phyloP scores from a whole-genome alignment of 2,888 invertebrate species.

The Pachymerium ferrugineum region DNA sequence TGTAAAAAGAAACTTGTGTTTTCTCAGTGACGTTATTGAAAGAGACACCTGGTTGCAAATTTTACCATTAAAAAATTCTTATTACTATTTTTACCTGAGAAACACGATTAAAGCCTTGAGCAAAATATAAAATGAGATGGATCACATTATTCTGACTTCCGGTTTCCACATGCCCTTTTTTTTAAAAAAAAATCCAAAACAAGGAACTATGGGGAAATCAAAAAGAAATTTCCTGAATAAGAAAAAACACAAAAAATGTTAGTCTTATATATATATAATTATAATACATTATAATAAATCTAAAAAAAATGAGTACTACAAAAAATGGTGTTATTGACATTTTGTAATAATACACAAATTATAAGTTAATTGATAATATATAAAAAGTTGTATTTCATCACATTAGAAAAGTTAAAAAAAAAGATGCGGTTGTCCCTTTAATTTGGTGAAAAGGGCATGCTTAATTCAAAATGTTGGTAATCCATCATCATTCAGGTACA shows the following conservation, averaged over 20 bases:
- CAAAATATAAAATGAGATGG: slow-evolving; percentile 31
- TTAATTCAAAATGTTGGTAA: neutral
- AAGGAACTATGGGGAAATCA: neutral
- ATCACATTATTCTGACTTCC: slow-evolving; percentile 23
- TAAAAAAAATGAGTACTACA: too few species aligned
- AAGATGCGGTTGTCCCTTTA: neutral
- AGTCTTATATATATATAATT: too few species aligned
- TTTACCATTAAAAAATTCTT: too few species aligned
- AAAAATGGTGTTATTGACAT: too few species aligned
- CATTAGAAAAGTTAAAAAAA: neutral
- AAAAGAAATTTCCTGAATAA: too few species aligned
- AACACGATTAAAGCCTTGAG: slow-evolving; percentile 31
- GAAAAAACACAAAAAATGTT: too few species aligned
- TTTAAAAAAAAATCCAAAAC: too few species aligned
- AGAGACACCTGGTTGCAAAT: slow-evolving; percentile 28
- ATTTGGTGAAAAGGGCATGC: neutral
- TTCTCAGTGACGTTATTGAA: neutral
- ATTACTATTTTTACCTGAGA: slow-evolving; percentile 32
- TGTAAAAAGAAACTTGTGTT: neutral
- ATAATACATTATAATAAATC: too few species aligned
- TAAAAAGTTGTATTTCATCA: neutral
- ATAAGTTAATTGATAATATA: neutral
- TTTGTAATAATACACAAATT: neutral
- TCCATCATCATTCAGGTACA: slow-evolving; percentile 32
- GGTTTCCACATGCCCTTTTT: neutral